Conservation (phyloP, 2,797 vertebrate genomes). For the Schizopygopsis malacanthus region DNA sequence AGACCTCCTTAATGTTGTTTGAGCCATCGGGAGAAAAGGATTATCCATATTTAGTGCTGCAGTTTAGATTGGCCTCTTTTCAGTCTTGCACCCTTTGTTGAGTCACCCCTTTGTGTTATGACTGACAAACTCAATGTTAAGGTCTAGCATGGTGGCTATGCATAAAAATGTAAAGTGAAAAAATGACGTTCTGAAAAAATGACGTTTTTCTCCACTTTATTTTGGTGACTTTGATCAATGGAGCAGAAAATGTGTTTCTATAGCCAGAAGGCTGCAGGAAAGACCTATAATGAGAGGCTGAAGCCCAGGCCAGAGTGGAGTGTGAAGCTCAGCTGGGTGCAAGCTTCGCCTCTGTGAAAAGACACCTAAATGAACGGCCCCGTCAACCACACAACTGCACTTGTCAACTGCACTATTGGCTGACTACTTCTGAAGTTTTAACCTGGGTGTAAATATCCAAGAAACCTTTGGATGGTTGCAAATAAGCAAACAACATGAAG, state of each 20-base stretch:
- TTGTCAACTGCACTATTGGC: conserved; percentile 51
- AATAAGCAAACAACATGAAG: neutral
- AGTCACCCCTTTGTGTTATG: conserved; percentile 56
- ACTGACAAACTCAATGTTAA: conserved; percentile 68
- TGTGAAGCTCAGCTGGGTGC: conserved; percentile 64
- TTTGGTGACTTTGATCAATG: conserved; percentile 67
- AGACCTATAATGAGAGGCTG: conserved; percentile 49
- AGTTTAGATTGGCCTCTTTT: conserved; percentile 61
- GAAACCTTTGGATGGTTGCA: neutral
- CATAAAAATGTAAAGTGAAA: conserved; percentile 63
- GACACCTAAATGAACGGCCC: conserved; percentile 52
- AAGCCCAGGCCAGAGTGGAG: conserved; percentile 56
- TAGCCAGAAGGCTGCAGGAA: conserved; percentile 55
- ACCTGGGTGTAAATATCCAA: conserved; percentile 12
- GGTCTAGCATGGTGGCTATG: conserved; percentile 56
- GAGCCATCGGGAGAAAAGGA: conserved; percentile 61
- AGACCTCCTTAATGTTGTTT: conserved; percentile 68
- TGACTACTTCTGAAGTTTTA: conserved; percentile 48
- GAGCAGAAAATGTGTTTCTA: conserved; percentile 65
- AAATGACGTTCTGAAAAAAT: conserved; percentile 50
- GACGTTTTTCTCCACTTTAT: conserved; percentile 60
- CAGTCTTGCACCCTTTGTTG: conserved; percentile 56
- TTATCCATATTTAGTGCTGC: conserved; percentile 68
- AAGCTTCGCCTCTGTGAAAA: conserved; percentile 61
- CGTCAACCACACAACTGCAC: conserved; percentile 40